Base-by-base conservation (phyloP, 2,888 invertebrate species). In the Xanthia icteritia region DNA sequence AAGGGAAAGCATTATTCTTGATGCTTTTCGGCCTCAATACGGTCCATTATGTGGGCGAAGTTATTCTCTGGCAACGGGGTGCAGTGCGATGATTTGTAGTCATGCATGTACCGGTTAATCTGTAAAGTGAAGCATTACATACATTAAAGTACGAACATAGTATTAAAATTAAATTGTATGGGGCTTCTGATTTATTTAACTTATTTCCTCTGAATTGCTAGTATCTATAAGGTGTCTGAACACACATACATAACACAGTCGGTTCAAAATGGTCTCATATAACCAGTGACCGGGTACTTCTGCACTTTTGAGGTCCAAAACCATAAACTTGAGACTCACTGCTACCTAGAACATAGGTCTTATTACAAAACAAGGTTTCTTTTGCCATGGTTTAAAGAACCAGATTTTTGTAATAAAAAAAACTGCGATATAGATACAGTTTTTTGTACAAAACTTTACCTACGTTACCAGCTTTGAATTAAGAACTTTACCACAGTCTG, bases 11-110 rank as follows among this genome's bases (percentile, higher is more conserved):
- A 70, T 61, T 85, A 82, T 60, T 69, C 60, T 23, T 36, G 58
- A 17, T 36, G 58, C 39, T 5, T 60, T 2, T 61, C n/a, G 15
- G 65, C 31, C 36, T 73, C 69, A 31, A 84, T 9, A 1, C 76
- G 82, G 0, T 82, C 60, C 86, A 88, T 86, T 0, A 89, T 63
- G 13, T 13, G 20, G 5, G 31, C 0, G 79, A 97, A 97, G 64
- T 93, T 93, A 13, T 97, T 97, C 8, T 97, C 95, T 0, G 98
- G 98, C 79, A 99, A 96, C 45, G 98, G 98, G 13, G 98, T 97
- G 96, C 99, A 99, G 94, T 99, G 99, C 3, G 98, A 97, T 0
- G 99, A 98, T 87, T 98, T 97, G 93, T 97, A 98, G 94, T 99
- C 99, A 74, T 97, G 97, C 97, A 99, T 97, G 94, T 99, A 98